These are phyloP conservation scores for Nerophis ophidion DNA, from an alignment of 2,113 vertebrate species.

Conservation along the genomic window DNA sequence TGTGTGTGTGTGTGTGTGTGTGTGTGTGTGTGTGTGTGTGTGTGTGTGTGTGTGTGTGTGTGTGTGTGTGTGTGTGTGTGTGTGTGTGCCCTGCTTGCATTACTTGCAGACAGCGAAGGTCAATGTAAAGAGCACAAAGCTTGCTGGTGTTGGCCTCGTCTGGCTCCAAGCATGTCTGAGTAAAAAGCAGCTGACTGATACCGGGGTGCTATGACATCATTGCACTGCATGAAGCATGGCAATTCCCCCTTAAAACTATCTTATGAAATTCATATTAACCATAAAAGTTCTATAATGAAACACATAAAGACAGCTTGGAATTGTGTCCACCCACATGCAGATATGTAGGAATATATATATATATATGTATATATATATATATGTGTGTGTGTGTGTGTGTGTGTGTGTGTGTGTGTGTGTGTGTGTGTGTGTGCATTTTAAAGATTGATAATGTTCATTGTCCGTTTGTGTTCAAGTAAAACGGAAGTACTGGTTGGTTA, in stretches of 20 bases:
- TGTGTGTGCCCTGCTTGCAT: constrained; percentile 32
- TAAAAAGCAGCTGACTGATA: not conserved
- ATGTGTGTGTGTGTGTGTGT: too few species aligned
- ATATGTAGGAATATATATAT: not conserved
- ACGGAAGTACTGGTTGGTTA: not conserved
- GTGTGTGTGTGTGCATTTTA: not conserved
- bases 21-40: constrained; percentile 21
- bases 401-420: too few species aligned
- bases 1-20: not conserved
- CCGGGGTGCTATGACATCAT: not conserved
- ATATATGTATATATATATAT: too few species aligned
- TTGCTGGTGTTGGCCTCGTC: constrained; percentile 11
- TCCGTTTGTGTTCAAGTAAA: not conserved
- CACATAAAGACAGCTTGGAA: not conserved
- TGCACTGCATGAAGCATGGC: not conserved
- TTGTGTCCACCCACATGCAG: not conserved
- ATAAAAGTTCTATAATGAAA: not conserved
- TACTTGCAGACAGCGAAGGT: constrained; percentile 53
- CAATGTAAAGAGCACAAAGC: constrained; percentile 57
- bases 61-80: not conserved
- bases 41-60: not conserved
- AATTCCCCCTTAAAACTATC: not conserved
- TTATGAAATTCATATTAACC: not conserved
- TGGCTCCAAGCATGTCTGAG: constrained; percentile 10
- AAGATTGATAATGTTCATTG: not conserved